phyloP scores from a whole-genome alignment of 2,113 vertebrate genomes.

The Mellivora capensis region DNA sequence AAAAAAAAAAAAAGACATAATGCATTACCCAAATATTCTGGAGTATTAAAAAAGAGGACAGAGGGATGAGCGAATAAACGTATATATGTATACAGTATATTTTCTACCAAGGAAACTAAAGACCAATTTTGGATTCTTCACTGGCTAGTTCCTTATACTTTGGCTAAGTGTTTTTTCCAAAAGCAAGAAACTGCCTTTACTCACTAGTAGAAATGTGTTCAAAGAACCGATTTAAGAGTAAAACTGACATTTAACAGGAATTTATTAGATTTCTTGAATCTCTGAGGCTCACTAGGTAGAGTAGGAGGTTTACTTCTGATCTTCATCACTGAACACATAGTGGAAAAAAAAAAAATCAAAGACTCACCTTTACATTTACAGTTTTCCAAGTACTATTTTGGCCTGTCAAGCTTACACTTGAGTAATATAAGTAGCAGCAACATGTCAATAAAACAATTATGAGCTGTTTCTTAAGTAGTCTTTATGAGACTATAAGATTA shows the following conservation, averaged over 20 bases:
- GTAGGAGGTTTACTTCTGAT: neutral
- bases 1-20: neutral
- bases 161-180: neutral
- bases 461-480: neutral
- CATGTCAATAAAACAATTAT: neutral
- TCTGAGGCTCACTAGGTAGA: neutral
- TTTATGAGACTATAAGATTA: neutral
- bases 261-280: neutral
- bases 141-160: neutral
- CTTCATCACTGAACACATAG: neutral
- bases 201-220: constrained; percentile 25
- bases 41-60: neutral
- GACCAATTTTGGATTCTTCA: neutral
- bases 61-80: neutral
- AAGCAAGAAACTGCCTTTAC: neutral
- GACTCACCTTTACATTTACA: constrained; percentile 3
- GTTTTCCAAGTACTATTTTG: neutral
- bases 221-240: constrained; percentile 1
- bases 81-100: neutral
- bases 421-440: neutral
- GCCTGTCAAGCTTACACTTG: neutral
- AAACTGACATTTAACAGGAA: constrained; percentile 16
- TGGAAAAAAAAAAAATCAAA: neutral
- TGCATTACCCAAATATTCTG: neutral
- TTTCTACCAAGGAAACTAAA: neutral